These are phyloP conservation scores for Esox lucius DNA, from an alignment of 2,797 vertebrate genomes.

Conservation along the genomic window DNA sequence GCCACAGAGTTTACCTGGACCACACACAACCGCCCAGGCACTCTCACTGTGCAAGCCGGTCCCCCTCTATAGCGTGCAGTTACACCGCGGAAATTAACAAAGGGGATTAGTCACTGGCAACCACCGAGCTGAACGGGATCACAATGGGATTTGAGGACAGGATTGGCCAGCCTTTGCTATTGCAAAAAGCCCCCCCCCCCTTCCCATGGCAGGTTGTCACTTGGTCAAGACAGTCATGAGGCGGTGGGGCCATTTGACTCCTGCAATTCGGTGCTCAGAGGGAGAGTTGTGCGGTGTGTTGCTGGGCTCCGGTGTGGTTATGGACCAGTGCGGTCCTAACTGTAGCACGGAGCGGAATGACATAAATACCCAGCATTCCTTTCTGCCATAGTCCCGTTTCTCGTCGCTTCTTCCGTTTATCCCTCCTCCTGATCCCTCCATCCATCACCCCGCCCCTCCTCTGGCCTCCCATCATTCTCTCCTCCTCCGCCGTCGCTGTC, in stretches of 20 bases:
- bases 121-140: slow-evolving; percentile 27
- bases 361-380: slow-evolving; percentile 7
- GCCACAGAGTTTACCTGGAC: not conserved
- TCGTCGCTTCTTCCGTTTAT: not conserved
- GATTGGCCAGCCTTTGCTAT: slow-evolving; percentile 21
- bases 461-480: slow-evolving; percentile 11
- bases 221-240: slow-evolving; percentile 24
- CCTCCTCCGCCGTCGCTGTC: slow-evolving; percentile 32
- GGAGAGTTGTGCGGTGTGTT: slow-evolving; percentile 6
- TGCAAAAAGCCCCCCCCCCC: slow-evolving; percentile 17
- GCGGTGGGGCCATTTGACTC: slow-evolving; percentile 29
- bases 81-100: slow-evolving; percentile 34
- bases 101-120: slow-evolving; percentile 40
- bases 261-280: not conserved
- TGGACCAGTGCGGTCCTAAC: slow-evolving; percentile 9
- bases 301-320: not conserved
- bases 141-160: slow-evolving; percentile 39
- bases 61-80: not conserved
- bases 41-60: not conserved
- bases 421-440: slow-evolving; percentile 8
- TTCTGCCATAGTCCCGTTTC: not conserved
- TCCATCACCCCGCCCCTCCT: slow-evolving; percentile 2
- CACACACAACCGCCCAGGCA: not conserved
- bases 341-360: not conserved
- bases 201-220: slow-evolving; percentile 18